Base-by-base conservation (phyloP, 1,140 invertebrate genomes). In the Lutraria rhynchaena region DNA sequence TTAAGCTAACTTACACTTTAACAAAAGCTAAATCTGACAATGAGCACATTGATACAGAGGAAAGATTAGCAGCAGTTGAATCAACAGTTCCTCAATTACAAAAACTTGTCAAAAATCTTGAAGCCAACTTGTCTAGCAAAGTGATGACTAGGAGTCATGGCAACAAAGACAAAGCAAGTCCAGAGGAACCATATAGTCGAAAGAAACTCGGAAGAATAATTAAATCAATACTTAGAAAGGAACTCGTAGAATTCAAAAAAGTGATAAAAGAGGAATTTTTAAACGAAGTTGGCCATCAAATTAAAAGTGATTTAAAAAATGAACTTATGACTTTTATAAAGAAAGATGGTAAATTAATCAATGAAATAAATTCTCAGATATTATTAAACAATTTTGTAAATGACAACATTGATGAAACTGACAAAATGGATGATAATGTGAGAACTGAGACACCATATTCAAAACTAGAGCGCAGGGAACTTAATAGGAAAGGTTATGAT, bases 21-120 rank as follows among this genome's bases (percentile, higher is more conserved):
- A 57, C 58, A 17, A 51, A 53, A 24, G 11, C 33, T 63, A 24
- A 3, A 57, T 35, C 41, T 22, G 58, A 77, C 13, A 27, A 67
- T 15, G 77, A 85, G 49, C 82, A 57, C 4, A 67, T 75, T 5
- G 84, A 71, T 15, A 76, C 83, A 33, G 60, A 83, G 35, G 33
- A 65, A 15, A 75, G 61, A 31, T n/a, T 83, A 41, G 27, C 31
- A 15, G 44, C 57, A 37, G 41, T 82, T 37, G 77, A 83, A 49
- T 58, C 46, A 61, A 85, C n/a, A 55, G 61, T 49, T 17, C 15
- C 41, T 1, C 17, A 29, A 19, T 24, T 67, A 3, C 37, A 67
- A 67, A 29, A 22, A 1, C 31, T 46, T 17, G 17, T 67, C 3
- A 67, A 37, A 17, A 65, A 22, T 27, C 27, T 46, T 2, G 44